Evolutionary conservation across 2,888 invertebrate genomes (phyloP).

Genomic region (Stenodema calcarata): DNA sequence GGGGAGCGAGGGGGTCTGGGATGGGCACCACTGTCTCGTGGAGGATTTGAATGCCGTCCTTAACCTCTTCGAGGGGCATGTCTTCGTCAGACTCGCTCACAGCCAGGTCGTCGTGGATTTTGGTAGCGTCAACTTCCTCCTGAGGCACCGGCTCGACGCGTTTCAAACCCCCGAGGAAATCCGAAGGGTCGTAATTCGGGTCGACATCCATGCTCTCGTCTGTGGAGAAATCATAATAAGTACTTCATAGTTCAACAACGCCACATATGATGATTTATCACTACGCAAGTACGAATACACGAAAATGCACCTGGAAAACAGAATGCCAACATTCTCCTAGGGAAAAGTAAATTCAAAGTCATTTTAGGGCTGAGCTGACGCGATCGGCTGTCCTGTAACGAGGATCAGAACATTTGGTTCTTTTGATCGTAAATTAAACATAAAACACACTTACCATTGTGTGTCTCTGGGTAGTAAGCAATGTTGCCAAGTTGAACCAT

Average conservation of each 20-base stretch:
- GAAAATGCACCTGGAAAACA: too few species aligned
- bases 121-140: constrained; percentile 62
- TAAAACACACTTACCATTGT: constrained; percentile 56
- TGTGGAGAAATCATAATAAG: background rate
- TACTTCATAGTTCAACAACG: too few species aligned
- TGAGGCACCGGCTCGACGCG: constrained; percentile 62
- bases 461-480: constrained; percentile 67
- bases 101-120: constrained; percentile 76
- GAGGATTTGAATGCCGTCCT: constrained; percentile 45
- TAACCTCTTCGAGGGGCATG: constrained; percentile 56
- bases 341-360: too few species aligned
- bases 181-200: constrained; percentile 85
- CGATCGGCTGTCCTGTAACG: too few species aligned
- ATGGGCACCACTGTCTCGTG: constrained; percentile 57
- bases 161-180: constrained; percentile 70
- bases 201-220: constrained; percentile 76
- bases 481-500: constrained; percentile 66
- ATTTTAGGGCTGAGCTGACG: too few species aligned
- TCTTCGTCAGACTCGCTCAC: constrained; percentile 81
- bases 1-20: constrained; percentile 57
- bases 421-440: too few species aligned
- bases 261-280: too few species aligned
- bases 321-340: too few species aligned
- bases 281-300: too few species aligned
- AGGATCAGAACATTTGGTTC: too few species aligned